phyloP scores from a whole-genome alignment of 2,113 vertebrate species.

The Platichthys flesus region DNA sequence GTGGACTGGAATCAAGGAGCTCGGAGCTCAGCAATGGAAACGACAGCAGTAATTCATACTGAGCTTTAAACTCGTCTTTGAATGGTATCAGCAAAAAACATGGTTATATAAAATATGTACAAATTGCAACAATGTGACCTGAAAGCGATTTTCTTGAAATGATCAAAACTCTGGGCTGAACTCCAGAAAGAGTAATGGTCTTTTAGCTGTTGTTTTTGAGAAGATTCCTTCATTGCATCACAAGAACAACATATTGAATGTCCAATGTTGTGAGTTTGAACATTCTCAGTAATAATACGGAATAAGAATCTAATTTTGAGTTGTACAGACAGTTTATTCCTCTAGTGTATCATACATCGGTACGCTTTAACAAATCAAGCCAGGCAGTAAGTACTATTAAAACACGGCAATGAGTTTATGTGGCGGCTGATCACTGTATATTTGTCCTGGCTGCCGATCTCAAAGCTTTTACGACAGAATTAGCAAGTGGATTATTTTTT shows the following conservation, averaged over 20 bases:
- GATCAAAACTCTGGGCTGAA: neutral
- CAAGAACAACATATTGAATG: neutral
- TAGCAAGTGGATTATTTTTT: too few relatives aligned
- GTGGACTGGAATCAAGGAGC: neutral
- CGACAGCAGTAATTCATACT: neutral
- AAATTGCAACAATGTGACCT: neutral
- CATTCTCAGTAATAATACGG: neutral
- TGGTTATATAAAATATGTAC: neutral
- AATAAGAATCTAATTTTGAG: neutral
- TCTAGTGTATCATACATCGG: neutral
- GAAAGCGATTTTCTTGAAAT: neutral
- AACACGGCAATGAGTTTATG: too few relatives aligned
- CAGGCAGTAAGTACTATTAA: too few relatives aligned
- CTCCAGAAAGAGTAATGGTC: neutral
- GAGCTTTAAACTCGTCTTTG: neutral
- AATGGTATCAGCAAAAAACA: neutral
- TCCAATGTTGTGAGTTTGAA: constrained; percentile 1
- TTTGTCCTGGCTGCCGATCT: neutral
- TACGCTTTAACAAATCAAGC: neutral
- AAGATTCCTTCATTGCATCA: neutral
- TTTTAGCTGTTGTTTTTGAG: too few relatives aligned
- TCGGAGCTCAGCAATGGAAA: neutral
- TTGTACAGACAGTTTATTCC: neutral
- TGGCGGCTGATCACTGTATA: neutral
- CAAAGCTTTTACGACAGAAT: neutral